Percentiles rank a stretch among this genome's conserved stretches.
phyloP scores from a whole-genome alignment of 1,140 invertebrate species.

The Papilio polytes region DNA sequence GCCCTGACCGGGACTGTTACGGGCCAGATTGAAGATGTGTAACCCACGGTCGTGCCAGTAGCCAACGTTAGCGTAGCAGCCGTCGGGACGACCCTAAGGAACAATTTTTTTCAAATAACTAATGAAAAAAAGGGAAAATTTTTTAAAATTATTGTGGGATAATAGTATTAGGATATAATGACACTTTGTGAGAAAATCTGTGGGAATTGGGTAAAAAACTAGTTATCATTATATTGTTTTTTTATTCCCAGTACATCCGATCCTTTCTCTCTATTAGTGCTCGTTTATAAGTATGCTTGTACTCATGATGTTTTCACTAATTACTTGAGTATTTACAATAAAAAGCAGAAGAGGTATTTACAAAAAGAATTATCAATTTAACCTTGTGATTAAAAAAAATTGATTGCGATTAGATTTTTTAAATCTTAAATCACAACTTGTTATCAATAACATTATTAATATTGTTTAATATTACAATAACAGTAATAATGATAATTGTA shows the following conservation, averaged over 20 bases:
- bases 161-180: too few species aligned
- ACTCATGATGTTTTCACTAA: background rate
- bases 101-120: background rate
- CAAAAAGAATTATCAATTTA: background rate
- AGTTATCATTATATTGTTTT: background rate
- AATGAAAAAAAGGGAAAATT: too few species aligned
- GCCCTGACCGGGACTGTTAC: constrained; percentile 61
- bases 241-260: background rate
- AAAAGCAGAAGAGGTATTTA: too few species aligned
- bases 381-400: constrained; percentile 6
- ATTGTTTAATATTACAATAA: background rate
- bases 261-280: background rate
- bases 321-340: background rate
- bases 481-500: background rate
- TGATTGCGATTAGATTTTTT: background rate
- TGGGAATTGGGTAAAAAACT: background rate
- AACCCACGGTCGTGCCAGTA: constrained; percentile 57
- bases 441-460: background rate
- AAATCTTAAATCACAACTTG: background rate
- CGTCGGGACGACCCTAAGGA: constrained; percentile 66
- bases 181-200: background rate
- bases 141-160: too few species aligned
- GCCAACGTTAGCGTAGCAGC: constrained; percentile 81
- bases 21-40: constrained; percentile 79
- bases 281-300: background rate